phyloP scores from a whole-genome alignment of 2,113 vertebrate genomes.

The Telmatochromis brachygnathus region DNA sequence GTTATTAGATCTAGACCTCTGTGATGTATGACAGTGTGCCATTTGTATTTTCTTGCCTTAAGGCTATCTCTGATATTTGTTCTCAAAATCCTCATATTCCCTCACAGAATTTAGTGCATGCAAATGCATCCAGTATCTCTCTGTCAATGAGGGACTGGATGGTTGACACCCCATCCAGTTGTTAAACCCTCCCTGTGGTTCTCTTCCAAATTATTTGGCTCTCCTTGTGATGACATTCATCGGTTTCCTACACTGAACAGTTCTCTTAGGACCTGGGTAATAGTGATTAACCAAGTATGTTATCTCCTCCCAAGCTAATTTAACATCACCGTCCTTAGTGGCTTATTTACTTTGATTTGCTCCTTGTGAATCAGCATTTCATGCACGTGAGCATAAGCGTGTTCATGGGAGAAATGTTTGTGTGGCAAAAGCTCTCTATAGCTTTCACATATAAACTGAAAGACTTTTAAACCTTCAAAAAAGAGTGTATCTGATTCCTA shows the following conservation, averaged over 20 bases:
- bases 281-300: slow-evolving; percentile 39
- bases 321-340: slow-evolving; percentile 4
- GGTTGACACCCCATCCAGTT: slow-evolving; percentile 3
- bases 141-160: neutral
- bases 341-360: slow-evolving; percentile 23
- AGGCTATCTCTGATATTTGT: neutral
- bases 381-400: neutral
- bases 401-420: neutral
- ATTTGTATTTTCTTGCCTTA: neutral
- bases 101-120: neutral
- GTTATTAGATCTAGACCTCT: neutral
- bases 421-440: neutral
- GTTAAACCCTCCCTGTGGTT: slow-evolving; percentile 27
- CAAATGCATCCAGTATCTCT: neutral
- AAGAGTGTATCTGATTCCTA: neutral
- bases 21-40: neutral
- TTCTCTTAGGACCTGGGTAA: slow-evolving; percentile 19
- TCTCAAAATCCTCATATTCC: neutral
- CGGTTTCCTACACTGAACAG: slow-evolving; percentile 1
- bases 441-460: slow-evolving; percentile 1
- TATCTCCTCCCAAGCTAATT: slow-evolving; percentile 36
- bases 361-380: slow-evolving; percentile 19
- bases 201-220: slow-evolving; percentile 37
- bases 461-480: neutral
- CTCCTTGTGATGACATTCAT: slow-evolving; percentile 38